These are phyloP conservation scores for Platycheirus rosarum DNA, from an alignment of 2,888 invertebrate genomes.

Conservation along the genomic window DNA sequence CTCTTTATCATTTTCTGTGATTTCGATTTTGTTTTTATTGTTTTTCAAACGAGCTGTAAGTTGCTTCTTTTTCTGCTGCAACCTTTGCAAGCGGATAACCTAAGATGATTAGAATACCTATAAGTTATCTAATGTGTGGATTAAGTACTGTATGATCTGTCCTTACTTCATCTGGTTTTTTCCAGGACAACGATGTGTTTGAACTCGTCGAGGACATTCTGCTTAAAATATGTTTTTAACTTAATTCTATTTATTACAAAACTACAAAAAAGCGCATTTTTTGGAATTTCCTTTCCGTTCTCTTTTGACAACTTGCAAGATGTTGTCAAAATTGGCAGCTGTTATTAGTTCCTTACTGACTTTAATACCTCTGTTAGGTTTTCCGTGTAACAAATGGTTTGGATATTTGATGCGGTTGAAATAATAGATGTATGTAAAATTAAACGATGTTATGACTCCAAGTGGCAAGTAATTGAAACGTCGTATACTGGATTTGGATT, in stretches of 20 bases:
- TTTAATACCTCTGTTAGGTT: not conserved
- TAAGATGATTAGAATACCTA: constrained; percentile 56
- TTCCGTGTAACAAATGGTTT: not conserved
- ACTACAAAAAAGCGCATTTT: constrained; percentile 27
- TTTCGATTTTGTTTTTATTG: constrained; percentile 76
- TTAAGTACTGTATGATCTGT: not conserved
- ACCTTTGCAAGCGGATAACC: constrained; percentile 86
- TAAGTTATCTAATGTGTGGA: not conserved
- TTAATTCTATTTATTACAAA: no score
- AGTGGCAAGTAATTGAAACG: not conserved
- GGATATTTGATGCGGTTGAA: not conserved
- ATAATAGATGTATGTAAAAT: not conserved
- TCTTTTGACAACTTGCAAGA: not conserved
- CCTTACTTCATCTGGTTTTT: constrained; percentile 80
- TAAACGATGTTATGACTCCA: not conserved
- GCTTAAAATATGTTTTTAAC: not conserved
- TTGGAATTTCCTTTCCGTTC: not conserved
- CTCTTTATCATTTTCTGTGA: constrained; percentile 77
- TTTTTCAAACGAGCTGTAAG: constrained; percentile 87
- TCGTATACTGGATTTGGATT: not conserved
- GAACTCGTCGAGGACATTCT: constrained; percentile 76
- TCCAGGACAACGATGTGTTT: constrained; percentile 78
- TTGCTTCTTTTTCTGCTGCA: constrained; percentile 90
- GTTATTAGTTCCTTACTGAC: not conserved
- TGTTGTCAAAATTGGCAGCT: constrained; percentile 10